phyloP scores from a whole-genome alignment of 2,113 vertebrate species.

The Corythornis madagascariensis region DNA sequence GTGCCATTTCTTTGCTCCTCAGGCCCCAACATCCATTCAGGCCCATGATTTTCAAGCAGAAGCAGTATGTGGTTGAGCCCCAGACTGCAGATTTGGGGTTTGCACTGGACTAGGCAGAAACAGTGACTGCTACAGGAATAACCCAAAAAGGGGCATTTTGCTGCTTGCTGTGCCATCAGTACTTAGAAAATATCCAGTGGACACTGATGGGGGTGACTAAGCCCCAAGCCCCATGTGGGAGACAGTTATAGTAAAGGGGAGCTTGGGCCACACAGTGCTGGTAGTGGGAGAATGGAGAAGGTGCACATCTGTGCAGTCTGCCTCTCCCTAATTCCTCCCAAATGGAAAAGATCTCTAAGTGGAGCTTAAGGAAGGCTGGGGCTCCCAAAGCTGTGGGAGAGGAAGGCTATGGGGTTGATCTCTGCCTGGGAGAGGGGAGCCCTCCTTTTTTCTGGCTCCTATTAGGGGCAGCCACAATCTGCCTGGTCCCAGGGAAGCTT shows the following conservation, averaged over 20 bases:
- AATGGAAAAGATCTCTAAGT: background rate
- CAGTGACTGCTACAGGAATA: background rate
- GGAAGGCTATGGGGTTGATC: background rate
- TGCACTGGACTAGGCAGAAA: background rate
- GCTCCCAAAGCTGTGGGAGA: background rate
- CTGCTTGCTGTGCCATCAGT: background rate
- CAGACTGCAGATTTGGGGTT: background rate
- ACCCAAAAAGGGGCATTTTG: background rate
- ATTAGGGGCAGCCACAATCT: background rate
- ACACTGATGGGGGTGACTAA: background rate
- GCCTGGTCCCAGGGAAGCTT: background rate
- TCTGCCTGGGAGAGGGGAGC: background rate
- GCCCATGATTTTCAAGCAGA: background rate
- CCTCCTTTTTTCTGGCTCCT: background rate
- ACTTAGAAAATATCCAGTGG: background rate
- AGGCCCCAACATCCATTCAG: fast-evolving
- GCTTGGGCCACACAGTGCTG: fast-evolving
- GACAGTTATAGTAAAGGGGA: too few relatives aligned
- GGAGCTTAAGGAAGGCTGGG: background rate
- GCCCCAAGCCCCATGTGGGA: background rate
- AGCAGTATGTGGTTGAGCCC: fast-evolving
- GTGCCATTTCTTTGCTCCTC: background rate
- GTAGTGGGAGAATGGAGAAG: background rate
- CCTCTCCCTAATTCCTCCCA: background rate
- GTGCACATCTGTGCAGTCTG: background rate